Conservation (phyloP, 1,140 invertebrate genomes). For the Agrilus planipennis region DNA sequence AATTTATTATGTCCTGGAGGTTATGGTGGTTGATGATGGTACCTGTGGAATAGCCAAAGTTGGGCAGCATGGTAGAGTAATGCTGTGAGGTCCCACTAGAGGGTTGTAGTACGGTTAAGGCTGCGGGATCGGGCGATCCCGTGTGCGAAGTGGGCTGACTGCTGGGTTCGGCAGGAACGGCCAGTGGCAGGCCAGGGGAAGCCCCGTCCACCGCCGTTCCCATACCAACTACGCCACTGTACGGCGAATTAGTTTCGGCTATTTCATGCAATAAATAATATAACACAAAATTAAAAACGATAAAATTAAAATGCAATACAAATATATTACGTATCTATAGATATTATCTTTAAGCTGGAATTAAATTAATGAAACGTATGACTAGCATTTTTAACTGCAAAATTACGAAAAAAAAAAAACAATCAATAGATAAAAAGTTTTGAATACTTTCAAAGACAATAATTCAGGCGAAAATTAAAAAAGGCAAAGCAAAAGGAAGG, state of each 20-base stretch:
- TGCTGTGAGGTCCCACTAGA: constrained; percentile 34
- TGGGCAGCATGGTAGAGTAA: constrained; percentile 54
- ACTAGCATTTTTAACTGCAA: neutral
- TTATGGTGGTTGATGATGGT: constrained; percentile 18
- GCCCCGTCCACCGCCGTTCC: constrained; percentile 36
- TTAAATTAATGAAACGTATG: neutral
- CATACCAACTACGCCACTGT: constrained; percentile 41
- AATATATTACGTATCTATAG: neutral
- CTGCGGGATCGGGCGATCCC: constrained; percentile 41
- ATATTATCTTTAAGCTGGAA: neutral
- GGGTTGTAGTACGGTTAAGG: constrained; percentile 43
- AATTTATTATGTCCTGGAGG: neutral
- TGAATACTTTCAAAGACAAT: too few relatives aligned
- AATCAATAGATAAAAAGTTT: too few relatives aligned
- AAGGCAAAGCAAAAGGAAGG: too few relatives aligned
- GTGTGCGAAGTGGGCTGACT: constrained; percentile 37
- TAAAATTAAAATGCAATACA: constrained; percentile 6
- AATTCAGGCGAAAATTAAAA: too few relatives aligned
- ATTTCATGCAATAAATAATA: constrained; percentile 44
- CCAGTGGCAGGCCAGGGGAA: constrained; percentile 39
- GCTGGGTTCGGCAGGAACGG: constrained; percentile 43
- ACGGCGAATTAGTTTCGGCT: constrained; percentile 43
- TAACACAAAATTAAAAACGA: constrained; percentile 23
- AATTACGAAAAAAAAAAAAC: too few relatives aligned
- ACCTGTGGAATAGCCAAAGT: constrained; percentile 62